A percentile compares a stretch with the other conserved stretches of the same genome.
These are phyloP conservation scores for Siphamia tubifer DNA, from an alignment of 2,113 vertebrate genomes.

Conservation along the genomic window DNA sequence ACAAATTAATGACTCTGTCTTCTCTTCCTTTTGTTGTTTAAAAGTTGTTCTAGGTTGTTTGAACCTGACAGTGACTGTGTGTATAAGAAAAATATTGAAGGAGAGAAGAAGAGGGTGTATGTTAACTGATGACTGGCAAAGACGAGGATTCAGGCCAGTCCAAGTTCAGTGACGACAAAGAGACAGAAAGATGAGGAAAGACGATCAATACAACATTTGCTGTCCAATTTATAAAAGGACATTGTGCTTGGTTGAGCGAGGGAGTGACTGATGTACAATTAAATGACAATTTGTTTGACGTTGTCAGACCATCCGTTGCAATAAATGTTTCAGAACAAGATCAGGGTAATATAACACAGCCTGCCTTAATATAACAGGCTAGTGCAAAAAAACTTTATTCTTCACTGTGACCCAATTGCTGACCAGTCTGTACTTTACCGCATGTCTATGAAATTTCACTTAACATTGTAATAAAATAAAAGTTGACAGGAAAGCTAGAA, in stretches of 20 bases:
- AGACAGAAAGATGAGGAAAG: slow-evolving; percentile 2
- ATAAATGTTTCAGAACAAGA: slow-evolving; percentile 86
- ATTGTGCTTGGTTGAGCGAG: slow-evolving; percentile 73
- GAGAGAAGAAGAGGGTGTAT: slow-evolving; percentile 62
- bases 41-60: too few relatives aligned
- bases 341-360: slow-evolving; percentile 88
- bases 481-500: too few relatives aligned
- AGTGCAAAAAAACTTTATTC: slow-evolving; percentile 6
- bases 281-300: slow-evolving; percentile 93
- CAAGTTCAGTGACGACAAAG: slow-evolving; percentile 84
- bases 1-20: too few relatives aligned
- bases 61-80: too few relatives aligned
- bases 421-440: not conserved
- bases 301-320: slow-evolving; percentile 89
- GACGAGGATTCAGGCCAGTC: slow-evolving; percentile 87
- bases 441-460: not conserved
- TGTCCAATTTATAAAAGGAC: slow-evolving; percentile 97
- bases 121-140: slow-evolving; percentile 85
- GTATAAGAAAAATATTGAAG: not conserved
- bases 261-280: slow-evolving; percentile 91
- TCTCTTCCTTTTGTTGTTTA: too few relatives aligned
- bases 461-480: not conserved
- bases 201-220: slow-evolving; percentile 97
- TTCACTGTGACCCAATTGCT: not conserved
- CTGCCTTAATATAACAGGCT: not conserved